Evolutionary conservation across 2,797 vertebrate species (phyloP), one percentile per base, ranked within the genome.

Genomic region (Myotis pilosus): DNA sequence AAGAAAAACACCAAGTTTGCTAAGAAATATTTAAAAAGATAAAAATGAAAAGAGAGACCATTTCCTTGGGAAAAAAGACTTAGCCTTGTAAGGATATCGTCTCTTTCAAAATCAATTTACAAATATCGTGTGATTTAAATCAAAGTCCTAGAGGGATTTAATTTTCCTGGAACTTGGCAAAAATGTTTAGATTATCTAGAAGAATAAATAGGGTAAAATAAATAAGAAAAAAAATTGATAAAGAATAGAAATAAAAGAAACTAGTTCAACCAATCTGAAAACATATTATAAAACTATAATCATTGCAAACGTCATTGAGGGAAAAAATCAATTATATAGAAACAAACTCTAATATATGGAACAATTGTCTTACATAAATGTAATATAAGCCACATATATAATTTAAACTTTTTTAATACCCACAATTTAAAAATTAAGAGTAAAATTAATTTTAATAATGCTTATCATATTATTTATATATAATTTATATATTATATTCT

Each of bases 51-150:
- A 51, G 6, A 44, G n/a, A 53, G 19, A 0, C 1, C 30, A 82
- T 75, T 44, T 92, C 13, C 28, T 60, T 69, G 1, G 20, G 17
- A 4, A 28, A 72, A 64, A 55, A 66, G 6, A 51, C 12, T 72
- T 57, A 82, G 33, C 51, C 62, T 85, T 90, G 11, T 64, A 92
- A 94, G 68, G 17, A 80, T 86, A 55, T 76, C 33, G 87, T 64
- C 84, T 76, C 9, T 85, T 74, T 93, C 12, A 15, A 93, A 95
- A 86, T 74, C 53, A 89, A 38, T 69, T 93, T 78, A 89, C 20
- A 94, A 41, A 76, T 81, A 92, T 72, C 79, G 1, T 49, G 15
- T 72, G 12, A 95, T 72, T 95, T 86, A 84, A 91, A 81, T 74
- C 38, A 94, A 83, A 87, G 2, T 64, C n/a, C 30, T 20, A 75